phyloP scores from a whole-genome alignment of 2,113 vertebrate species.

The Vanacampus margaritifer region DNA sequence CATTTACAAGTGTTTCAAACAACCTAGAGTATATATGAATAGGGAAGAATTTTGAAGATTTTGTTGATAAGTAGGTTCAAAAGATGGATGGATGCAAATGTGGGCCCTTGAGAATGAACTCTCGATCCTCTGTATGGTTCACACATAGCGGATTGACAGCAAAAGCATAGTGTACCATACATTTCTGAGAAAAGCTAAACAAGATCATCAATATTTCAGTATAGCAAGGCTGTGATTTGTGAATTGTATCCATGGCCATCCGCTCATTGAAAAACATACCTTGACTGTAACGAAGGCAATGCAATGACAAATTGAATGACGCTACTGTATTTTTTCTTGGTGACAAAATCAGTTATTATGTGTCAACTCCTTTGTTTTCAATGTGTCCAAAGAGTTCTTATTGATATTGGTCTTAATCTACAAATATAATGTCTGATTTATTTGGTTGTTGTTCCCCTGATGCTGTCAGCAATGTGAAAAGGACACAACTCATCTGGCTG shows the following conservation, averaged over 20 bases:
- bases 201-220: no score
- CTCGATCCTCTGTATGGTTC: no score
- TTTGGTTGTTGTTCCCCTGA: constrained; percentile 28
- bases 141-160: no score
- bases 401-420: constrained; percentile 71
- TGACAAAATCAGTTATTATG: constrained; percentile 55
- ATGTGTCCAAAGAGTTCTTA: constrained; percentile 59
- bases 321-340: constrained; percentile 16
- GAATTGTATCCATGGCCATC: background rate
- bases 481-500: constrained; percentile 67
- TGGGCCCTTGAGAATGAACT: no score
- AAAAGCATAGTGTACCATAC: no score
- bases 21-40: no score
- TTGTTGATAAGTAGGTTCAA: no score
- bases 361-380: constrained; percentile 59
- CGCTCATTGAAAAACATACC: background rate
- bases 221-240: background rate
- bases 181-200: no score
- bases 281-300: constrained; percentile 7
- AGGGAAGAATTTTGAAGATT: no score
- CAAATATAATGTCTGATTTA: constrained; percentile 70
- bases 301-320: constrained; percentile 20
- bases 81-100: no score
- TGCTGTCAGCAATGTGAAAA: constrained; percentile 73
- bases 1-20: no score